These are phyloP conservation scores for Phycodurus eques DNA, from an alignment of 2,113 vertebrate species.

Conservation along the genomic window DNA sequence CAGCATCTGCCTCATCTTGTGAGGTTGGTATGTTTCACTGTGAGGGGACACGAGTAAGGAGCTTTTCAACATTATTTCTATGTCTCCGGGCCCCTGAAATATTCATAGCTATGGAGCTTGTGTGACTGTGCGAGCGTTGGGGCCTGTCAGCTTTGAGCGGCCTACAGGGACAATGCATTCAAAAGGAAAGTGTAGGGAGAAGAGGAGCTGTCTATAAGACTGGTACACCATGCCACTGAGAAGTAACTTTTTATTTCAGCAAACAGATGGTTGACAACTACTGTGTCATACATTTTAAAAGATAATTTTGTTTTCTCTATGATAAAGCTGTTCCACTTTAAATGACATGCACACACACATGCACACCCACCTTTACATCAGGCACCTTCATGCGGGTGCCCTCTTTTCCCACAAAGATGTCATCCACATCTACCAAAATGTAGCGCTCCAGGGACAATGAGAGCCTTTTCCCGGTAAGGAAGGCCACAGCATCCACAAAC, in stretches of 20 bases:
- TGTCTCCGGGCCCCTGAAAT: constrained; percentile 64
- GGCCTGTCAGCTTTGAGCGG: constrained; percentile 67
- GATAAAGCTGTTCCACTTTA: neutral
- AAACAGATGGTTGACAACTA: constrained; percentile 34
- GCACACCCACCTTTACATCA: constrained; percentile 86
- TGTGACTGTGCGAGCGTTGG: constrained; percentile 57
- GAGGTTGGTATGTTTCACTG: constrained; percentile 53
- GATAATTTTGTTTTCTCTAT: neutral
- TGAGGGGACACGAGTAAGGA: constrained; percentile 48
- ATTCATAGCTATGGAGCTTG: constrained; percentile 65
- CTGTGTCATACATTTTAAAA: constrained; percentile 15
- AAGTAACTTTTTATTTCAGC: constrained; percentile 28
- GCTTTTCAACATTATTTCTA: constrained; percentile 65
- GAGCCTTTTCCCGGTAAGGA: constrained; percentile 90
- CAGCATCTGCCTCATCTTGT: constrained; percentile 42
- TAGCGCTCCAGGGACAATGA: constrained; percentile 91
- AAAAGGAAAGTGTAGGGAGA: constrained; percentile 49
- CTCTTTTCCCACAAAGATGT: constrained; percentile 98
- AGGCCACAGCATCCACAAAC: constrained; percentile 92
- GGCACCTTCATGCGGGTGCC: constrained; percentile 96
- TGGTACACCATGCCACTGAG: constrained; percentile 40
- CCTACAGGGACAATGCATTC: constrained; percentile 60
- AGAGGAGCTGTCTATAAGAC: constrained; percentile 52
- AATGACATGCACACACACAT: neutral
- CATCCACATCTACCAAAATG: constrained; percentile 92